Evolutionary conservation across 2,888 invertebrate species (phyloP), one percentile per base, ranked within the genome.

Genomic region (Pollenia amentaria): DNA sequence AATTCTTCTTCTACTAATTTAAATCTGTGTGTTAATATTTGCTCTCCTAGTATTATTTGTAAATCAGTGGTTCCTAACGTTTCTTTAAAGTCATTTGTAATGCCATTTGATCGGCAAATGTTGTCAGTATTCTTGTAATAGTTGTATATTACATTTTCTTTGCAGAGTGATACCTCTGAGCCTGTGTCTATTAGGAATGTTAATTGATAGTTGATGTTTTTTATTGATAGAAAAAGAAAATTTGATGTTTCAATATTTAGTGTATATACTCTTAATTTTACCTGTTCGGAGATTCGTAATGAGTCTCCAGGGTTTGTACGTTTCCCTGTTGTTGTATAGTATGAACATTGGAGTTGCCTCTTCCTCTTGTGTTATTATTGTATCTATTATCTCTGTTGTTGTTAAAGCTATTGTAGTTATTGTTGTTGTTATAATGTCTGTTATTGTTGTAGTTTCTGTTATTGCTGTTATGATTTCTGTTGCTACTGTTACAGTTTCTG

Each of bases 71-170:
- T 14, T 14, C 29, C 18, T 21, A 48, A 7, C 21, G 21, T 67
- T 67, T 67, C 16, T 48, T 67, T 67, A 16, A 6, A 46, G 46
- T 53, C 16, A 65, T 65, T 65, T 65, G 44, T 44, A 65, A 44
- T 65, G 18, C 21, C 64, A 65, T 40, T 65, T 12, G 44, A 65
- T 65, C 42, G 64, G 64, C 44, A 65, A 65, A 65, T 65, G 12
- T 64, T 16, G 62, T 64, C 62, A 64, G 62, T 42, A 42, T 64
- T 64, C 14, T 62, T 62, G 40, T 62, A 16, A 62, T 62, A 62
- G 40, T 62, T 62, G n/a, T 62, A 62, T 62, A 62, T 62, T 40
- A 62, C 40, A 62, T 62, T 62, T 62, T 62, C 62, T 40, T 62
- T 62, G 40, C 62, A 62, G 62, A 62, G 62, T 62, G 62, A 62